A percentile compares a stretch with the other conserved stretches of the same genome.
Conservation (phyloP, 2,113 vertebrate genomes). For the Neopipo cinnamomea region DNA sequence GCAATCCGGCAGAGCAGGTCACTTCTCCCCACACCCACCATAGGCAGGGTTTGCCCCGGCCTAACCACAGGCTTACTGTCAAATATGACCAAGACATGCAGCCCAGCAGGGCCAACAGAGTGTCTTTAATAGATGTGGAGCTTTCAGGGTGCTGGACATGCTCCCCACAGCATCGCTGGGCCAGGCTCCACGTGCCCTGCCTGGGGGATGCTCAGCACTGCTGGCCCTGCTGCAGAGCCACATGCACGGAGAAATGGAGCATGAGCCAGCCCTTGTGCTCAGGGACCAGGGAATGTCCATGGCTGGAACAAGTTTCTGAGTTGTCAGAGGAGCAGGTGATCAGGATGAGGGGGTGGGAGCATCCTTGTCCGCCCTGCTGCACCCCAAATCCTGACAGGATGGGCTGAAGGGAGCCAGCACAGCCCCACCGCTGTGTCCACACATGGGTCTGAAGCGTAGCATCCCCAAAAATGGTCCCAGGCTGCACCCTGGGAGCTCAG, state of each 20-base stretch:
- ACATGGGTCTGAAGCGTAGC: fast-evolving
- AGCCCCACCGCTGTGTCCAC: fast-evolving
- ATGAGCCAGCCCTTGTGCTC: not conserved
- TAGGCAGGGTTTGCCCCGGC: not conserved
- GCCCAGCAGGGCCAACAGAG: not conserved
- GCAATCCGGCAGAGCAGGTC: not conserved
- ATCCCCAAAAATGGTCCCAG: fast-evolving
- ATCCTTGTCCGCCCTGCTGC: fast-evolving
- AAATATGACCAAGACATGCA: not conserved
- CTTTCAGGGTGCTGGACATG: fast-evolving
- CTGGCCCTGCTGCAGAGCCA: not conserved
- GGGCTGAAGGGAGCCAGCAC: not conserved
- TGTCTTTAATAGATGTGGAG: not conserved
- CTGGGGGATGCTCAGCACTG: fast-evolving
- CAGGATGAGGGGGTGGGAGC: not conserved
- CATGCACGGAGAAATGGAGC: fast-evolving
- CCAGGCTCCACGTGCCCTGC: not conserved
- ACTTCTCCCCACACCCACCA: fast-evolving
- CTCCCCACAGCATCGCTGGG: fast-evolving
- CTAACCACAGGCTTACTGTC: too few species aligned
- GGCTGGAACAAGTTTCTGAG: not conserved
- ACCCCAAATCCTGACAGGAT: not conserved
- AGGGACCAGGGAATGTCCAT: not conserved
- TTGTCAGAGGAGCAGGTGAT: not conserved
- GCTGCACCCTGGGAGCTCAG: not conserved